Evolutionary conservation across 2,797 vertebrate species (phyloP).

Genomic region (Austrolebias charrua): DNA sequence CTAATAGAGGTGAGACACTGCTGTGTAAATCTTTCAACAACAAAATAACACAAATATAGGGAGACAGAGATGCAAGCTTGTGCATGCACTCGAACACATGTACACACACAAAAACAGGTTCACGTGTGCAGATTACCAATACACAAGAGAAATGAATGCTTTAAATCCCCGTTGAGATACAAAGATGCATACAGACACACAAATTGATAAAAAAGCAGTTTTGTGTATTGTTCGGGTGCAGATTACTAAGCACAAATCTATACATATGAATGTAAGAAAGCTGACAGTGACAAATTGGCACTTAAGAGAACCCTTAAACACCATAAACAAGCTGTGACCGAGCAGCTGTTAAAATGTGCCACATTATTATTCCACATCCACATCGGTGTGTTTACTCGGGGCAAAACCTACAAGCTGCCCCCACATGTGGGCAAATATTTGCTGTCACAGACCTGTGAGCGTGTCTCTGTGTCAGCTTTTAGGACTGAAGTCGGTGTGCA

Average conservation of each 20-base stretch:
- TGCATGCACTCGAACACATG: slow-evolving; percentile 35
- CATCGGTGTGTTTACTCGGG: slow-evolving; percentile 70
- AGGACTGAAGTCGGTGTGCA: slow-evolving; percentile 47
- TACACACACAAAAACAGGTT: slow-evolving; percentile 8
- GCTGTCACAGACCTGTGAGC: slow-evolving; percentile 54
- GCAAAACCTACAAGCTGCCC: slow-evolving; percentile 71
- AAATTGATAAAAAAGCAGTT: slow-evolving; percentile 40
- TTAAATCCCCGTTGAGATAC: slow-evolving; percentile 5
- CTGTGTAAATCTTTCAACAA: slow-evolving; percentile 71
- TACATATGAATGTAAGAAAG: slow-evolving; percentile 36
- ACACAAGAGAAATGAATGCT: slow-evolving; percentile 21
- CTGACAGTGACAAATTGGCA: slow-evolving; percentile 79
- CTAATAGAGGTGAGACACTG: slow-evolving; percentile 52
- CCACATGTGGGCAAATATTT: slow-evolving; percentile 75
- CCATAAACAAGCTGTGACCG: slow-evolving; percentile 71
- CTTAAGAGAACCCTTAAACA: slow-evolving; percentile 71
- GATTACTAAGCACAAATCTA: slow-evolving; percentile 44
- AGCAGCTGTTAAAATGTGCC: slow-evolving; percentile 67
- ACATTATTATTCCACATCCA: slow-evolving; percentile 76
- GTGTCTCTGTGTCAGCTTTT: slow-evolving; percentile 32
- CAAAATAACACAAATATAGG: slow-evolving; percentile 56
- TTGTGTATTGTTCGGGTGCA: slow-evolving; percentile 25
- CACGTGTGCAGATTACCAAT: slow-evolving; percentile 6
- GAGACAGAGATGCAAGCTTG: slow-evolving; percentile 41
- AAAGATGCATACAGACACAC: slow-evolving; percentile 25